Evolutionary conservation across 1,140 invertebrate species (phyloP).

Genomic region (Drosophila tani): DNA sequence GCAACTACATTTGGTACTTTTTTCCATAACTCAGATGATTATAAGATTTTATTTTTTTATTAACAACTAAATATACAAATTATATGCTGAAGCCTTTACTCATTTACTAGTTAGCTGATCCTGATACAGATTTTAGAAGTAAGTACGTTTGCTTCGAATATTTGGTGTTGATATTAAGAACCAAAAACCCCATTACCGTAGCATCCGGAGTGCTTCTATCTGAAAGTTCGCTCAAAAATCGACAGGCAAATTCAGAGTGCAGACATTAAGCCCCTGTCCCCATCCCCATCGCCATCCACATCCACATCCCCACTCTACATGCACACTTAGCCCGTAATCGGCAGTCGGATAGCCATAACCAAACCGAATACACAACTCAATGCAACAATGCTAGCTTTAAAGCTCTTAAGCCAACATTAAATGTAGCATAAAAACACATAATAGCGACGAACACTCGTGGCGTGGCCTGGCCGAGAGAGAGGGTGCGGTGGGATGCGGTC

Average conservation of each 20-base stretch:
- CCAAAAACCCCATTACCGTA: neutral
- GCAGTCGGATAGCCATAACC: conserved; percentile 22
- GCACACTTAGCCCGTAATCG: neutral
- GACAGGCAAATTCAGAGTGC: neutral
- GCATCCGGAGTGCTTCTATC: neutral
- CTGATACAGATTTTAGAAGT: no score
- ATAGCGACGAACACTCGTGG: conserved; percentile 56
- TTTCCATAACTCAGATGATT: no score
- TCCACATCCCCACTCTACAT: neutral
- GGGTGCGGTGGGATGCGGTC: conserved; percentile 15
- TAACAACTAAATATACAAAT: neutral
- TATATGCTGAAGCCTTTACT: no score
- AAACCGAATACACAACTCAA: conserved; percentile 52
- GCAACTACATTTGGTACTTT: no score
- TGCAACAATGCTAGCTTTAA: conserved; percentile 83
- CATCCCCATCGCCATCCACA: neutral
- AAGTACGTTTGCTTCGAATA: neutral
- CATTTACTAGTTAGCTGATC: no score
- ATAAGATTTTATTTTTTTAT: no score
- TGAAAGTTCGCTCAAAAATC: neutral
- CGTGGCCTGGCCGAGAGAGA: conserved; percentile 13
- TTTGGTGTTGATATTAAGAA: no score
- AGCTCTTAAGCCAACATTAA: conserved; percentile 85
- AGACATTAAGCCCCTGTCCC: neutral
- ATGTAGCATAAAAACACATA: conserved; percentile 85